A percentile compares a stretch with the other conserved stretches of the same genome.
Evolutionary conservation across 2,888 invertebrate genomes (phyloP).

Genomic region (Timandra comae): DNA sequence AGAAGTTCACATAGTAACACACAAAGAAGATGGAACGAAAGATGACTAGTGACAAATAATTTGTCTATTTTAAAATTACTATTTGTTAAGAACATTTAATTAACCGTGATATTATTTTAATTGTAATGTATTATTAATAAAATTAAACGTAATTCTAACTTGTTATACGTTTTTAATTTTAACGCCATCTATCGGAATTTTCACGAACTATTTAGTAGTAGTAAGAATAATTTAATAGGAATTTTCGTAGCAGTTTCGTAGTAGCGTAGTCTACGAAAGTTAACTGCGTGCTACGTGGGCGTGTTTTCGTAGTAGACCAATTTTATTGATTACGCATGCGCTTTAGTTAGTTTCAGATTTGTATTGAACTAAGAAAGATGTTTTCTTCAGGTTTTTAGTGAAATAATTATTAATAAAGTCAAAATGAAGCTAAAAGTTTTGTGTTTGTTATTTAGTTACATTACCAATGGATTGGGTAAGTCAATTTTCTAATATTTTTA

Average conservation of each 20-base stretch:
- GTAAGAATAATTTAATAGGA: too few relatives aligned
- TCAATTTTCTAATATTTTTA: conserved; percentile 17
- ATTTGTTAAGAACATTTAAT: too few relatives aligned
- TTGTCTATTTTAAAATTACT: neutral
- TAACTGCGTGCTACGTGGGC: conserved; percentile 15
- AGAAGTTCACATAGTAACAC: conserved; percentile 30
- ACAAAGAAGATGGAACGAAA: conserved; percentile 31
- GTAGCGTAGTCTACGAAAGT: neutral
- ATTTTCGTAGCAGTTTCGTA: conserved; percentile 9
- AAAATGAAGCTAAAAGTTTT: conserved; percentile 48
- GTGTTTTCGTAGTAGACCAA: conserved; percentile 15
- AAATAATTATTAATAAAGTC: conserved; percentile 7
- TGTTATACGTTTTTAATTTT: neutral
- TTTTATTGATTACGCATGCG: conserved; percentile 67
- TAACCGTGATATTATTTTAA: neutral
- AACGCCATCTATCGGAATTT: conserved; percentile 18
- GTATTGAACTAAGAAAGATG: conserved; percentile 38
- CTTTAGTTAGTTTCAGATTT: conserved; percentile 21
- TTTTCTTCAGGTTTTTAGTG: conserved; percentile 23
- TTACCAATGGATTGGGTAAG: conserved; percentile 48
- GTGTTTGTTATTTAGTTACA: conserved; percentile 38
- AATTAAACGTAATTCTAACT: too few relatives aligned
- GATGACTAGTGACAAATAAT: conserved; percentile 23
- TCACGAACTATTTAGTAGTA: neutral
- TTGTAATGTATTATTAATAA: too few relatives aligned